phyloP scores from a whole-genome alignment of 2,797 vertebrate species.

The Malacoraja senta region DNA sequence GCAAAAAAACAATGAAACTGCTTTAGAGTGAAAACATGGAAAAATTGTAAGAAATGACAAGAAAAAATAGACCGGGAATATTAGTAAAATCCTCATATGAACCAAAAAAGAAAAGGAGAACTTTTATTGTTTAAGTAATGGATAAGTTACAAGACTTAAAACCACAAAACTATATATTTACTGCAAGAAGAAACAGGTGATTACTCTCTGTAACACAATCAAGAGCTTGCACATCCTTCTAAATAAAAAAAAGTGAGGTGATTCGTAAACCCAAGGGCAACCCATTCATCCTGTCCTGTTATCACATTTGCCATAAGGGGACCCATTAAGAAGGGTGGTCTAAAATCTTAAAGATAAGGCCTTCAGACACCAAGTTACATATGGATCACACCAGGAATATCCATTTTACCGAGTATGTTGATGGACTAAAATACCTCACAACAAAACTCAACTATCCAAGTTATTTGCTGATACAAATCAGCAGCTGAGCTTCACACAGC shows the following conservation, averaged over 20 bases:
- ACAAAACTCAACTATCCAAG: neutral
- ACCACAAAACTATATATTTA: neutral
- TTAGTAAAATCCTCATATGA: neutral
- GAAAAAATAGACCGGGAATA: neutral
- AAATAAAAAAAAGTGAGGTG: conserved; percentile 44
- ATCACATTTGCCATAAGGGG: conserved; percentile 71
- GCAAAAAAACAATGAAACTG: neutral
- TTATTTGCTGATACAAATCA: neutral
- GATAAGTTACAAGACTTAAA: conserved; percentile 18
- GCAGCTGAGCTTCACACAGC: neutral
- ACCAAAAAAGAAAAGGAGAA: neutral
- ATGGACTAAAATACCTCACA: neutral
- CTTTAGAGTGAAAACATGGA: neutral
- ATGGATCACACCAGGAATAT: neutral
- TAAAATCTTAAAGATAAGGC: conserved; percentile 54
- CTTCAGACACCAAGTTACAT: conserved; percentile 13
- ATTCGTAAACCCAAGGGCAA: conserved; percentile 51
- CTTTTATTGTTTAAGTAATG: neutral
- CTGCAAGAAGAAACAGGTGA: conserved; percentile 13
- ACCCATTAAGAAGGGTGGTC: conserved; percentile 66
- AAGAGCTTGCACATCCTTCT: conserved; percentile 21
- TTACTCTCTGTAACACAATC: conserved; percentile 26
- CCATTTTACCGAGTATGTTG: neutral
- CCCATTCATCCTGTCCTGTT: conserved; percentile 60
- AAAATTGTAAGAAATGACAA: neutral